phyloP scores from a whole-genome alignment of 2,888 invertebrate genomes.

The Euspilapteryx auroguttella region DNA sequence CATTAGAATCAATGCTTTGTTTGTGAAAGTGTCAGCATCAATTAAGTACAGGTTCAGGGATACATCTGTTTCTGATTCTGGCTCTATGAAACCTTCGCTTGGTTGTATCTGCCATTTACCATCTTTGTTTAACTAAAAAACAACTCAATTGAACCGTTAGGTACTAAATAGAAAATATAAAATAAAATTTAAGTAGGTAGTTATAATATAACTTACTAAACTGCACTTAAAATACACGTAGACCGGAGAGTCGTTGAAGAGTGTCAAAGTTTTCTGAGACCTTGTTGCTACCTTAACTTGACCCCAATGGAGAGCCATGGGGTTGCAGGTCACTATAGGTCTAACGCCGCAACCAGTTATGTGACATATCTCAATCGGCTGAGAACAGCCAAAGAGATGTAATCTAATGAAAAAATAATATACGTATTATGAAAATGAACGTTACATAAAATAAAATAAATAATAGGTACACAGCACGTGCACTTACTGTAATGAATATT shows the following conservation, averaged over 20 bases:
- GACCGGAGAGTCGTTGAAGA: slow-evolving; percentile 73
- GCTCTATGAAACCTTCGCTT: slow-evolving; percentile 27
- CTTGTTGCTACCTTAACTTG: slow-evolving; percentile 59
- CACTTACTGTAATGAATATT: slow-evolving; percentile 25
- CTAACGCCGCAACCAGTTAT: slow-evolving; percentile 63
- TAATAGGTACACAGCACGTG: too few species aligned
- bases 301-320: slow-evolving; percentile 65
- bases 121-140: slow-evolving; percentile 32
- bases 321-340: slow-evolving; percentile 66
- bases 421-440: too few species aligned
- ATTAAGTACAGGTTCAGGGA: slow-evolving; percentile 26
- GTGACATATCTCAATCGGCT: slow-evolving; percentile 41
- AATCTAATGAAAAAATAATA: slow-evolving; percentile 15
- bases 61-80: slow-evolving; percentile 36
- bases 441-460: too few species aligned
- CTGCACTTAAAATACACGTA: slow-evolving; percentile 55
- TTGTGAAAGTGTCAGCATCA: slow-evolving; percentile 37
- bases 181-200: too few species aligned
- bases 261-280: slow-evolving; percentile 43
- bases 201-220: too few species aligned
- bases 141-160: neutral
- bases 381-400: slow-evolving; percentile 37
- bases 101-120: slow-evolving; percentile 37
- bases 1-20: slow-evolving; percentile 39
- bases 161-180: too few species aligned